Percentiles rank a stretch among this genome's conserved stretches.
Evolutionary conservation across 1,140 invertebrate genomes (phyloP).

Genomic region (Panagrolaimus sp.): DNA sequence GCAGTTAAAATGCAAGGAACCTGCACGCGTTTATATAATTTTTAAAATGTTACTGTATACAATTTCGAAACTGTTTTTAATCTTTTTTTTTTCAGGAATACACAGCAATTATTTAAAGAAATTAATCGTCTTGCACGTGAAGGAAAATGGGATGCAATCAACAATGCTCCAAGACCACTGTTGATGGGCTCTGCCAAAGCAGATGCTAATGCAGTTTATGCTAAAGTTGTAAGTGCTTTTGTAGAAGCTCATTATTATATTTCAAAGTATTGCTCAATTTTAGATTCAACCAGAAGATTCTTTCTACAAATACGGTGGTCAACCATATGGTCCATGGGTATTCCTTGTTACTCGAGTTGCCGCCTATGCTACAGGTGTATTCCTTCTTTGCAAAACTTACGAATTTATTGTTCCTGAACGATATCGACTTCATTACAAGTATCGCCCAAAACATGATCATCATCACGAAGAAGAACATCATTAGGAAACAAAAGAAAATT

Average conservation of each 20-base stretch:
- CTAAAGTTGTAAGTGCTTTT: background rate
- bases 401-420: conserved; percentile 12
- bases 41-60: no score
- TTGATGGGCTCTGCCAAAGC: background rate
- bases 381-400: conserved; percentile 3
- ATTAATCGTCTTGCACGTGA: background rate
- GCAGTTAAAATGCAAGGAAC: no score
- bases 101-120: background rate
- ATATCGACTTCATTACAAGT: conserved; percentile 5
- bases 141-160: conserved; percentile 15
- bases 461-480: conserved; percentile 16
- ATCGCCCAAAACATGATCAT: conserved; percentile 8
- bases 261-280: background rate
- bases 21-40: no score
- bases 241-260: no score
- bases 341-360: background rate
- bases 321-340: background rate
- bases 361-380: background rate
- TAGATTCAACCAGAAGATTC: background rate
- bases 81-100: background rate
- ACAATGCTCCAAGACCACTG: background rate
- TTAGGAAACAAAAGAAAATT: background rate
- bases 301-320: conserved; percentile 11
- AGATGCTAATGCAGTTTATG: conserved; percentile 1
- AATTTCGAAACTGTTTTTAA: no score